Base-by-base conservation (phyloP, 1,140 invertebrate genomes). In the Diorhabda carinulata region DNA sequence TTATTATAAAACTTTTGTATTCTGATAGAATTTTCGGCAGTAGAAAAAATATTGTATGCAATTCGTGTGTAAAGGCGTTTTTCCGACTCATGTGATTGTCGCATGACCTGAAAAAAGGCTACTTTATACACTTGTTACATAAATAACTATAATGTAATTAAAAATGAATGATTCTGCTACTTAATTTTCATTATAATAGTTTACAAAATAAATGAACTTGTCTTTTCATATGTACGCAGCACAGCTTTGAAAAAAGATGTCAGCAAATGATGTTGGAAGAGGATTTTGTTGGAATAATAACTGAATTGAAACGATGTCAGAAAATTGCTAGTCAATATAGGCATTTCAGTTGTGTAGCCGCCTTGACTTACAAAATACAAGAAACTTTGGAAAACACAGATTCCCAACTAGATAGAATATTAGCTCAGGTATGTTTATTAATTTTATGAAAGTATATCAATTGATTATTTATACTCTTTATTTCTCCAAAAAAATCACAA, bases 381-480 rank as follows among this genome's bases (percentile, higher is more conserved):
- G 96, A 98, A 78, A 97, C 93, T 0, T 82, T 98, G 61, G 91
- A 93, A 70, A 88, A 94, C 83, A 94, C 94, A 1, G 96, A 98
- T 81, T 93, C 96, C 76, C 92, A 95, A 74, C 80, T 98, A 61
- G 96, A 98, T 79, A 87, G 88, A 4, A 94, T 94, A 1, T 82
- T 98, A 5, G 89, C 94, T 3, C 92, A 91, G 77, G 88, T 93
- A 66, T 82, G 44, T 61, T 25, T 25, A 25, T 25, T 25, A 25
- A 25, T 25, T 25, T 25, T 25, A 25, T 25, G 25, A 25, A 25
- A 25, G 25, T 25, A 25, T 25, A 25, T 25, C 25, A 25, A 25
- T 25, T 25, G 25, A 25, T 25, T 25, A 25, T 25, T 25, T 25
- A 25, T 25, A 25, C 25, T 25, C 25, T 25, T 25, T 25, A 25